Evolutionary conservation across 2,888 invertebrate species (phyloP).

Genomic region (Drosophila hamatofila): DNA sequence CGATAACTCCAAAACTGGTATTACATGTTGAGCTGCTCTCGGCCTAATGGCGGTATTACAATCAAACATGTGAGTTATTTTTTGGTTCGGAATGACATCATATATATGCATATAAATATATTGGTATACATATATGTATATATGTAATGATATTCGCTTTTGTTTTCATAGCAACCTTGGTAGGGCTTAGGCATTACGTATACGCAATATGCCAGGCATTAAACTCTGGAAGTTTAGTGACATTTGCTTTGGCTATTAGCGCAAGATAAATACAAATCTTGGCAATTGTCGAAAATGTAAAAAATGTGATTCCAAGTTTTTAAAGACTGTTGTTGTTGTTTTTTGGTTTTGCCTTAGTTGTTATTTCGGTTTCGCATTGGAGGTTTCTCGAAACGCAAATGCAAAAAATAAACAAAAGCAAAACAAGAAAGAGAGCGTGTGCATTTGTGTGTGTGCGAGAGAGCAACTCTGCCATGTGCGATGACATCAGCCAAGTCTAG

Average conservation of each 20-base stretch:
- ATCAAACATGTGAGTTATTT: slow-evolving; percentile 35
- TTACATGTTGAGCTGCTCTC: slow-evolving; percentile 30
- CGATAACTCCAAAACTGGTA: slow-evolving; percentile 47
- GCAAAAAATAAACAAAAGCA: slow-evolving; percentile 71
- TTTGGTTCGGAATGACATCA: slow-evolving; percentile 51
- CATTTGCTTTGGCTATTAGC: slow-evolving; percentile 34
- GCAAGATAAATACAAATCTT: neutral
- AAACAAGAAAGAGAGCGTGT: slow-evolving; percentile 9
- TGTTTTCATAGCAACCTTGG: slow-evolving; percentile 49
- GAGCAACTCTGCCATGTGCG: slow-evolving; percentile 55
- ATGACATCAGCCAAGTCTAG: slow-evolving; percentile 65
- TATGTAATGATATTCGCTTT: slow-evolving; percentile 22
- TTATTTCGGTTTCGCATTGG: slow-evolving; percentile 36
- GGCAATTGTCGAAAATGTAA: slow-evolving; percentile 11
- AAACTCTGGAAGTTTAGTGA: slow-evolving; percentile 6
- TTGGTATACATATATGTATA: neutral
- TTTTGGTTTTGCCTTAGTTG: slow-evolving; percentile 19
- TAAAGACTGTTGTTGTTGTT: slow-evolving; percentile 1
- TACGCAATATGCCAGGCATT: slow-evolving; percentile 27
- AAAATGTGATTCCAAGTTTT: slow-evolving; percentile 24
- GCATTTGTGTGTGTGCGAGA: slow-evolving; percentile 11
- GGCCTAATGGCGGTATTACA: slow-evolving; percentile 35
- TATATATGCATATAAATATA: neutral
- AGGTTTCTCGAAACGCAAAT: slow-evolving; percentile 66
- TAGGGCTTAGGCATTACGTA: slow-evolving; percentile 41